Evolutionary conservation across 2,888 invertebrate species (phyloP).

Genomic region (Rotaria socialis): DNA sequence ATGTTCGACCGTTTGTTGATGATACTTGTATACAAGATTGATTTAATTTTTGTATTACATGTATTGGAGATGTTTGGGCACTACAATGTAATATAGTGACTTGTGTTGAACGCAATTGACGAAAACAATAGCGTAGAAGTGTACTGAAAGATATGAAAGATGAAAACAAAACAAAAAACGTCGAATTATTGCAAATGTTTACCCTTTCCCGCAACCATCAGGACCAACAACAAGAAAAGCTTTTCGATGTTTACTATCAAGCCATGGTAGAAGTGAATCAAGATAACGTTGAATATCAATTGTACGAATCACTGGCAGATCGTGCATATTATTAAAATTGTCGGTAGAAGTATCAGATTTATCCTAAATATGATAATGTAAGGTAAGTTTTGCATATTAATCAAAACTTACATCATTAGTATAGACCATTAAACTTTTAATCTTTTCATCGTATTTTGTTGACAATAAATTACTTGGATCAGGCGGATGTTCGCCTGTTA

Average conservation of each 20-base stretch:
- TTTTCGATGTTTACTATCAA: conserved; percentile 63
- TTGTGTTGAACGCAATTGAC: conserved; percentile 68
- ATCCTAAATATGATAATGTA: conserved; percentile 27
- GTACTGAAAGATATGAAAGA: background rate
- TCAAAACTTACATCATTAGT: conserved; percentile 57
- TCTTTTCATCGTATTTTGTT: conserved; percentile 66
- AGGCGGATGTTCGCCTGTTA: conserved; percentile 65
- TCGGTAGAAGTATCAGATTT: conserved; percentile 37
- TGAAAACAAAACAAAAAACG: background rate
- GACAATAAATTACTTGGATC: conserved; percentile 64
- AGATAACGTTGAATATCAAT: conserved; percentile 67
- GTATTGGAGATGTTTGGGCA: conserved; percentile 74
- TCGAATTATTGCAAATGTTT: conserved; percentile 38
- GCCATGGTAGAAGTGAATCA: conserved; percentile 65
- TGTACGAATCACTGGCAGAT: conserved; percentile 65
- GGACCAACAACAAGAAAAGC: conserved; percentile 78
- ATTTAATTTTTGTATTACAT: conserved; percentile 75
- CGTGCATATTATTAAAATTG: conserved; percentile 48
- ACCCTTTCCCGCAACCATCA: conserved; percentile 77
- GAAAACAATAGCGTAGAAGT: conserved; percentile 70
- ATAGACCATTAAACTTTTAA: conserved; percentile 68
- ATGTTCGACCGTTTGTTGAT: conserved; percentile 70
- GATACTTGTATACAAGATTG: conserved; percentile 75
- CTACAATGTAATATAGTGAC: conserved; percentile 79
- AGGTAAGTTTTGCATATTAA: background rate